Evolutionary conservation across 2,888 invertebrate species (phyloP).

Genomic region (Quadriops clusia): DNA sequence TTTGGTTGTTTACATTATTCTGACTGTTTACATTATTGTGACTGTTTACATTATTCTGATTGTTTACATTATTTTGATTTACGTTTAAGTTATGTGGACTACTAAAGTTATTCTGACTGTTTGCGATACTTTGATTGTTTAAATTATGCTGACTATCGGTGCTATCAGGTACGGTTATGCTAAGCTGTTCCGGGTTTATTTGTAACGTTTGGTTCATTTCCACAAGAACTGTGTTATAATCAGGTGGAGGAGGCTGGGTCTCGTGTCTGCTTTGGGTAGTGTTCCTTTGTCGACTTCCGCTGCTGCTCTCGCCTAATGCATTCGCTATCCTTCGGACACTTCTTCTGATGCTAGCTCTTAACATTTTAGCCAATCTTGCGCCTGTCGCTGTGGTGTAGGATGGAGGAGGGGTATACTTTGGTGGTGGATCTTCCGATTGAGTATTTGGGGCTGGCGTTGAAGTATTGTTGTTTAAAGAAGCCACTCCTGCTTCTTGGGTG

Average conservation of each 20-base stretch:
- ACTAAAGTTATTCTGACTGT: too few relatives aligned
- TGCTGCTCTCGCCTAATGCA: slow-evolving; percentile 39
- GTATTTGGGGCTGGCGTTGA: slow-evolving; percentile 24
- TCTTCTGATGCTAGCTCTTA: slow-evolving; percentile 64
- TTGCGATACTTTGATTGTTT: too few relatives aligned
- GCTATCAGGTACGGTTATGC: slow-evolving; percentile 17
- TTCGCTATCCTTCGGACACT: slow-evolving; percentile 60
- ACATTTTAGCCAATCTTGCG: slow-evolving; percentile 61
- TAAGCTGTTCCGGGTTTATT: slow-evolving; percentile 13
- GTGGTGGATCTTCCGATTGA: slow-evolving; percentile 64
- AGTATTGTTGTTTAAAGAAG: slow-evolving; percentile 22
- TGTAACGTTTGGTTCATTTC: slow-evolving; percentile 42
- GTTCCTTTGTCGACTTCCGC: slow-evolving; percentile 10
- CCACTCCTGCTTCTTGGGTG: slow-evolving; percentile 26
- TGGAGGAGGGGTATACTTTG: slow-evolving; percentile 88
- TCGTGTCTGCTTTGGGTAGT: slow-evolving; percentile 12
- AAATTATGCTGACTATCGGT: too few relatives aligned
- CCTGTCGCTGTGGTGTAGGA: slow-evolving; percentile 88
- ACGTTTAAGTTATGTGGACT: too few relatives aligned
- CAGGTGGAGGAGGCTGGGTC: slow-evolving; percentile 45
- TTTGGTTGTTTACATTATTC: too few relatives aligned
- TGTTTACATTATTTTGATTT: too few relatives aligned
- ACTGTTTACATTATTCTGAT: too few relatives aligned
- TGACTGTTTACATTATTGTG: too few relatives aligned
- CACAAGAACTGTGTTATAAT: slow-evolving; percentile 49